Conservation (phyloP, 1,140 invertebrate species). For the Mercenaria mercenaria region DNA sequence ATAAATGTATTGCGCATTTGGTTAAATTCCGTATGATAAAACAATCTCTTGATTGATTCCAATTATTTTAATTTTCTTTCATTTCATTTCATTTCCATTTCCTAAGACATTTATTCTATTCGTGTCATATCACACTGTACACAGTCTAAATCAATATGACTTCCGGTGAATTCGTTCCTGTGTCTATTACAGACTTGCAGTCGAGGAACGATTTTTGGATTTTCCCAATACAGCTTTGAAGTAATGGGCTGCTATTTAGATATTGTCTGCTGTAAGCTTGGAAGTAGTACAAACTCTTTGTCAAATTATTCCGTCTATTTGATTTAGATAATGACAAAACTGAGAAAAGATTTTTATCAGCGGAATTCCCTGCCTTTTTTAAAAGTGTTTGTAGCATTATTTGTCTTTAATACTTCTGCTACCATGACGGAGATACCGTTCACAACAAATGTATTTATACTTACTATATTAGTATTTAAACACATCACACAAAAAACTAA, state of each 20-base stretch:
- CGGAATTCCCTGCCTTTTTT: too few relatives aligned
- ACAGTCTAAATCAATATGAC: slow-evolving; percentile 57
- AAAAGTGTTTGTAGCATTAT: too few relatives aligned
- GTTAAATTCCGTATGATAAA: background rate
- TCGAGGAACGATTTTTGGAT: slow-evolving; percentile 29
- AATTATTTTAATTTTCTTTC: background rate
- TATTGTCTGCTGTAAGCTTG: slow-evolving; percentile 3
- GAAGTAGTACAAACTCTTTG: slow-evolving; percentile 1
- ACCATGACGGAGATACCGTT: too few relatives aligned
- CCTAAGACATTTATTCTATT: slow-evolving; percentile 41
- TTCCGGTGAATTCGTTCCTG: slow-evolving; percentile 42
- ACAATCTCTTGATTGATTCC: background rate
- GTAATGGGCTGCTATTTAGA: background rate
- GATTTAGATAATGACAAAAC: background rate
- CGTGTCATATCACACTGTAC: slow-evolving; percentile 51
- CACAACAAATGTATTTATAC: too few relatives aligned
- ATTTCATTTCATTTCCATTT: slow-evolving; percentile 30
- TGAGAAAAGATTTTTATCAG: too few relatives aligned
- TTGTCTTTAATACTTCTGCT: too few relatives aligned
- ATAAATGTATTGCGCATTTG: background rate
- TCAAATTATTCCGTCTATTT: slow-evolving; percentile 6
- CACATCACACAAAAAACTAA: too few relatives aligned
- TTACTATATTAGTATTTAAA: too few relatives aligned
- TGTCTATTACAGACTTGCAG: slow-evolving; percentile 36
- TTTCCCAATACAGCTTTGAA: slow-evolving; percentile 34